phyloP scores from a whole-genome alignment of 2,888 invertebrate species.

The Asteroscopus sphinx region DNA sequence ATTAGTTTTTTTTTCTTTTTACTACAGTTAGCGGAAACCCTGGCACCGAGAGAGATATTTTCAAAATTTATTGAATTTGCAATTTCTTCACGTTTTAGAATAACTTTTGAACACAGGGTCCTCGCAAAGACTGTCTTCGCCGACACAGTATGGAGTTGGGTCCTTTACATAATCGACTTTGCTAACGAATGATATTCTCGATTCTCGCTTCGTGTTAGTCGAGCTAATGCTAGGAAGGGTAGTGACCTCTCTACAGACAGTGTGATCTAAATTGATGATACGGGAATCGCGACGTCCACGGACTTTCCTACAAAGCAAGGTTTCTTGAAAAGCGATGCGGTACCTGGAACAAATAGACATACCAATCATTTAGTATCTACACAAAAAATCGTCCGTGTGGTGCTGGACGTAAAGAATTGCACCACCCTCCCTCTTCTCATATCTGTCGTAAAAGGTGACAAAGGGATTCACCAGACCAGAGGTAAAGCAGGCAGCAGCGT shows the following conservation, averaged over 20 bases:
- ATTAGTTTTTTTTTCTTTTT: not conserved
- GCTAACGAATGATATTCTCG: constrained; percentile 72
- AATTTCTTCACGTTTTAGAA: constrained; percentile 5
- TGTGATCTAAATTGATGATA: constrained; percentile 84
- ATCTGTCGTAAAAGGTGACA: too few relatives aligned
- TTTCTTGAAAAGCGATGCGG: constrained; percentile 93
- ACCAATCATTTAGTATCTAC: not conserved
- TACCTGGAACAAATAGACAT: constrained; percentile 88
- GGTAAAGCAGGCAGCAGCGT: too few relatives aligned
- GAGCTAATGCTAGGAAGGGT: constrained; percentile 65
- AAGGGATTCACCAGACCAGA: too few relatives aligned
- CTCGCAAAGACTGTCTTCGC: constrained; percentile 57
- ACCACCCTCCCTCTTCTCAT: too few relatives aligned
- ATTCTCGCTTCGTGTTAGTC: constrained; percentile 70
- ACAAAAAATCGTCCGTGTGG: too few relatives aligned
- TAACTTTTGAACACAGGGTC: constrained; percentile 63
- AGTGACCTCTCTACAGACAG: constrained; percentile 87
- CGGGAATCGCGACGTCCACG: constrained; percentile 79
- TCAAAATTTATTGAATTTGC: not conserved
- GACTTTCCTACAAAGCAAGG: constrained; percentile 90
- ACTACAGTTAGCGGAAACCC: constrained; percentile 4
- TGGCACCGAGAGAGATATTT: constrained; percentile 5
- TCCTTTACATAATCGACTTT: constrained; percentile 80
- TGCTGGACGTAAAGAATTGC: too few relatives aligned
- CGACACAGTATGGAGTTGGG: constrained; percentile 72